These are phyloP conservation scores for Acanthornis magna DNA, from an alignment of 2,797 vertebrate genomes.

Conservation along the genomic window DNA sequence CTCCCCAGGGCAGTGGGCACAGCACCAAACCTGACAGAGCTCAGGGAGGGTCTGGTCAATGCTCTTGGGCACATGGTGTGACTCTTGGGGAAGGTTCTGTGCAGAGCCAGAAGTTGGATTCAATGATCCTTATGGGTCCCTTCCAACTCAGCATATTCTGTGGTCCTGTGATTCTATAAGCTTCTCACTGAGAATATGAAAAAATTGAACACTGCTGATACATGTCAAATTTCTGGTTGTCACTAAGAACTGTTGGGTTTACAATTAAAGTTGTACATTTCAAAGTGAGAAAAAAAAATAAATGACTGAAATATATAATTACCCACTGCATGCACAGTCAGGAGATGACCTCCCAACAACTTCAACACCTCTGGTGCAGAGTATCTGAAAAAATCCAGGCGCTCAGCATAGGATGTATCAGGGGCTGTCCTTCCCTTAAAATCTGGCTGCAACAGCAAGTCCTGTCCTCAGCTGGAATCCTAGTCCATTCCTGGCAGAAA, in stretches of 20 bases:
- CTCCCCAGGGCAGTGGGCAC: background rate
- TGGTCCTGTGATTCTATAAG: background rate
- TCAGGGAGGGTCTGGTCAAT: accelerated
- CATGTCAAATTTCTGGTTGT: background rate
- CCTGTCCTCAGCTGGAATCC: background rate
- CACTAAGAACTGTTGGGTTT: background rate
- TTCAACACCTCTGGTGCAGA: background rate
- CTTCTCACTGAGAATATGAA: background rate
- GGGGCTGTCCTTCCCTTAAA: background rate
- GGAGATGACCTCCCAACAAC: background rate
- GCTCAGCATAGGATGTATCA: accelerated
- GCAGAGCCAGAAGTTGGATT: background rate
- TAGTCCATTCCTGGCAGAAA: background rate
- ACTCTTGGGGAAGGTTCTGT: background rate
- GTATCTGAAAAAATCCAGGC: background rate
- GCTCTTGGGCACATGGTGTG: accelerated
- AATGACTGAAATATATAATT: background rate
- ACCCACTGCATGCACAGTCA: background rate
- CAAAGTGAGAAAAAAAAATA: background rate
- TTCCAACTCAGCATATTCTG: background rate
- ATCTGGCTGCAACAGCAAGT: background rate
- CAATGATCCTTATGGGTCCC: accelerated
- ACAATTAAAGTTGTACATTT: background rate
- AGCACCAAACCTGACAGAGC: background rate
- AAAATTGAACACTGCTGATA: background rate